Evolutionary conservation across 2,113 vertebrate genomes (phyloP), one percentile per base, ranked within the genome.

Genomic region (Gila orcuttii): DNA sequence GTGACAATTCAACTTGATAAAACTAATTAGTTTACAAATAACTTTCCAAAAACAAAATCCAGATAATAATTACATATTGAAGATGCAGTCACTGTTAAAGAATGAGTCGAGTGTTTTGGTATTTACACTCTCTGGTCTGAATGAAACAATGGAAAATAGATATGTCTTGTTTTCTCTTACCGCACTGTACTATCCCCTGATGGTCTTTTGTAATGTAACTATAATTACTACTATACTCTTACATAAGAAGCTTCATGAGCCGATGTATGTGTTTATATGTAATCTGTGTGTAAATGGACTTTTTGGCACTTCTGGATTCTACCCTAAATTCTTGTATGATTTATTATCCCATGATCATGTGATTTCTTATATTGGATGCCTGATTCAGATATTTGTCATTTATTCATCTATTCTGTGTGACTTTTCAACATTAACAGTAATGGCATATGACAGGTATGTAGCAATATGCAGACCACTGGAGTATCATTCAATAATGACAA

Each of bases 251-350:
- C 86, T 90, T 59, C 89, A 90, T 55, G 86, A 89, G 77, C 89
- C 86, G 1, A 90, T 89, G 84, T 93, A 93, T 57, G 88, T 42
- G 42, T 42, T 93, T 87, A 79, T 93, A 60, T 92, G 91, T 12
- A 90, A 91, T 71, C 83, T 93, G 9, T 91, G 90, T 77, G 86
- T 93, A 11, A 89, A 90, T 68, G 90, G 89, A 73, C 60, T 93
- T 62, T 91, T 86, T 73, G 93, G 93, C 21, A 92, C 93, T 5
- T 86, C 91, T 81, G 90, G 80, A 1, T 90, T 90, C 50, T 90
- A 90, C 84, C 87, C 89, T 33, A 89, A 87, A 71, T 86, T 90
- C 36, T 55, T 89, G 64, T 83, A 86, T 82, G 87, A 90, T 52
- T 77, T 90, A 60, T 47, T 90, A 17, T 19, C 62, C 0, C 55